Conservation (phyloP, 2,888 invertebrate genomes). For the Chromoteleia sp. region DNA sequence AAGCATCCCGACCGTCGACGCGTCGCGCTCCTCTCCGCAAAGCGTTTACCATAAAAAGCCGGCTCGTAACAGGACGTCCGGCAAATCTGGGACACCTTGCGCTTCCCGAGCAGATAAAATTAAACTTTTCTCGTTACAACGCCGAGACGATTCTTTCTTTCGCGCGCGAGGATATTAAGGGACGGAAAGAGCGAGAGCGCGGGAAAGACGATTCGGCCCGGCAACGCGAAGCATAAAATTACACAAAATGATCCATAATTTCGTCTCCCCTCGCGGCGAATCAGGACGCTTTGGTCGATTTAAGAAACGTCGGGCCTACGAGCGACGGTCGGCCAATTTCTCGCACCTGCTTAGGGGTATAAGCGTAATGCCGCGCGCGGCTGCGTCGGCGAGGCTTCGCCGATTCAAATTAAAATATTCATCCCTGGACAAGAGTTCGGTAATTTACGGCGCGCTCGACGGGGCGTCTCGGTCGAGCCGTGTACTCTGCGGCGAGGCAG, state of each 20-base stretch:
- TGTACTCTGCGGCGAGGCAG: constrained; percentile 1
- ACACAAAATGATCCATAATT: constrained; percentile 58
- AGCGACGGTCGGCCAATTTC: constrained; percentile 41
- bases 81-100: constrained; percentile 30
- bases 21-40: constrained; percentile 1
- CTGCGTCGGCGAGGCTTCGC: constrained; percentile 43
- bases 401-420: constrained; percentile 72
- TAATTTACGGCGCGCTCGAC: constrained; percentile 58
- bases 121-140: constrained; percentile 62
- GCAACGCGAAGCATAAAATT: too few species aligned
- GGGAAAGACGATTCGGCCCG: constrained; percentile 27
- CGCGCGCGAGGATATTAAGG: constrained; percentile 8
- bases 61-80: too few species aligned
- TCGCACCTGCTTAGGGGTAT: constrained; percentile 59
- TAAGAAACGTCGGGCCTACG: constrained; percentile 40
- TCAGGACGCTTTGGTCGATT: constrained; percentile 28
- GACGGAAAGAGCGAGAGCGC: constrained; percentile 21
- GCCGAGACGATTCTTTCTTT: constrained; percentile 31
- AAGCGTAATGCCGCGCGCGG: constrained; percentile 27
- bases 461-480: constrained; percentile 39
- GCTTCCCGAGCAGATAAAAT: constrained; percentile 46
- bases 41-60: constrained; percentile 44
- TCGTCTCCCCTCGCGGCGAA: constrained; percentile 20
- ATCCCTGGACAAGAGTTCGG: constrained; percentile 69
- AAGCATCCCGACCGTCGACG: neutral